These are phyloP conservation scores for Sphenodon punctatus DNA, from an alignment of 2,797 vertebrate genomes.

Conservation along the genomic window DNA sequence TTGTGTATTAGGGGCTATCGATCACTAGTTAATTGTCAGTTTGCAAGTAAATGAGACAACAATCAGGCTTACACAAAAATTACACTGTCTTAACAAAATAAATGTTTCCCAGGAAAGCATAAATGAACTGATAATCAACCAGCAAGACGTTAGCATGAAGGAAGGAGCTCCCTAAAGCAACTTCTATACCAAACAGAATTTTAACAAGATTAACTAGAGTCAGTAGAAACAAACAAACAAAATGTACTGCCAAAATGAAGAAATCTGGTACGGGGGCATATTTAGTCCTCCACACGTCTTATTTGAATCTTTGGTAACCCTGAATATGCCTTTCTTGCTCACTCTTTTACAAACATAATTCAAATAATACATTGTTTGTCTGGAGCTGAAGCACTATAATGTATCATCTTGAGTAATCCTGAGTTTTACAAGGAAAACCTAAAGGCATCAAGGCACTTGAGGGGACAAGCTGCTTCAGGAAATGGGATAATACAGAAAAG, in stretches of 20 bases:
- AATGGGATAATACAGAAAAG: neutral
- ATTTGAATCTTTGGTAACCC: neutral
- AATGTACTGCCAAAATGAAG: conserved; percentile 40
- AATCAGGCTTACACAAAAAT: conserved; percentile 65
- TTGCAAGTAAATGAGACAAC: conserved; percentile 61
- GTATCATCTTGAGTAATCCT: too few relatives aligned
- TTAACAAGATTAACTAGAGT: conserved; percentile 53
- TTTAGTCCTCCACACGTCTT: neutral
- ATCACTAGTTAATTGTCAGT: conserved; percentile 68
- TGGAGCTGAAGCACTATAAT: neutral
- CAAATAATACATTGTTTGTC: conserved; percentile 41
- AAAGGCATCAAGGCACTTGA: neutral
- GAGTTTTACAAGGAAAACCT: neutral
- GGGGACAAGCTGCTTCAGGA: neutral
- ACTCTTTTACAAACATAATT: conserved; percentile 41
- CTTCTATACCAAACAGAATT: conserved; percentile 42
- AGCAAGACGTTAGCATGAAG: conserved; percentile 38
- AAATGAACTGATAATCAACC: conserved; percentile 66
- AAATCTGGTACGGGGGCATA: conserved; percentile 1
- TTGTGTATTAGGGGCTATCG: conserved; percentile 21
- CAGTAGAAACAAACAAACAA: conserved; percentile 35
- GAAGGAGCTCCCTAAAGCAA: conserved; percentile 53
- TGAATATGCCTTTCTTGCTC: neutral
- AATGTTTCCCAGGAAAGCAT: conserved; percentile 48
- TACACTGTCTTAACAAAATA: conserved; percentile 54